Conservation (phyloP, 2,797 vertebrate species). For the Chelon labrosus region DNA sequence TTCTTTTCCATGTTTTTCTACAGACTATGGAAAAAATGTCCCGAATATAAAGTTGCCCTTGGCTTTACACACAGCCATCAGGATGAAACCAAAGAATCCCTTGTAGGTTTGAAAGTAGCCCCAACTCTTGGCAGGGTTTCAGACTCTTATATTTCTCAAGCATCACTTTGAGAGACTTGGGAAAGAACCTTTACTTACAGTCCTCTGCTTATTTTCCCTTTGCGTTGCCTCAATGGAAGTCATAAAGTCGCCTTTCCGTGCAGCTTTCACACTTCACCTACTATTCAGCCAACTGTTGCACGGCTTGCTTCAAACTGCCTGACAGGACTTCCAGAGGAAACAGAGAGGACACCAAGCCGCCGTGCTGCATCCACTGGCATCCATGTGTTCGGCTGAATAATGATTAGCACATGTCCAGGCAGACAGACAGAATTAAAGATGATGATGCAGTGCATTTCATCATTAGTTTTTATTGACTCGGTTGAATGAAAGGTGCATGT, state of each 20-base stretch:
- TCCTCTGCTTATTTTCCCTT: constrained; percentile 24
- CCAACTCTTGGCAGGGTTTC: constrained; percentile 11
- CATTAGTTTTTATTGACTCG: background rate
- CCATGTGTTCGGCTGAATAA: background rate
- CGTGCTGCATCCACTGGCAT: background rate
- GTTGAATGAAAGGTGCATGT: constrained; percentile 19
- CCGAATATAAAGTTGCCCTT: background rate
- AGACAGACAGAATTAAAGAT: constrained; percentile 13
- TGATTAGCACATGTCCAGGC: constrained; percentile 13
- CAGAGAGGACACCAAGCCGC: constrained; percentile 9
- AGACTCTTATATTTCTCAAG: background rate
- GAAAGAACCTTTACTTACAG: constrained; percentile 23
- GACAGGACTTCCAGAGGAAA: constrained; percentile 2
- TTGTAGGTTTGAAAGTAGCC: background rate
- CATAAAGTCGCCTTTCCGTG: constrained; percentile 28
- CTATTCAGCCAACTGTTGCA: constrained; percentile 38
- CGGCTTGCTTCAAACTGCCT: background rate
- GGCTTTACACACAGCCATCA: constrained; percentile 28
- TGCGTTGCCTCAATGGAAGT: constrained; percentile 10
- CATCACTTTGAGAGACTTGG: constrained; percentile 20
- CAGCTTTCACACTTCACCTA: constrained; percentile 35
- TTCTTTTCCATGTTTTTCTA: background rate
- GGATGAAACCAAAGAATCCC: background rate
- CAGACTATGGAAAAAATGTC: background rate
- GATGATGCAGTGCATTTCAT: constrained; percentile 5